Base-by-base conservation (phyloP, 1,140 invertebrate species). In the Pogonomyrmex barbatus region DNA sequence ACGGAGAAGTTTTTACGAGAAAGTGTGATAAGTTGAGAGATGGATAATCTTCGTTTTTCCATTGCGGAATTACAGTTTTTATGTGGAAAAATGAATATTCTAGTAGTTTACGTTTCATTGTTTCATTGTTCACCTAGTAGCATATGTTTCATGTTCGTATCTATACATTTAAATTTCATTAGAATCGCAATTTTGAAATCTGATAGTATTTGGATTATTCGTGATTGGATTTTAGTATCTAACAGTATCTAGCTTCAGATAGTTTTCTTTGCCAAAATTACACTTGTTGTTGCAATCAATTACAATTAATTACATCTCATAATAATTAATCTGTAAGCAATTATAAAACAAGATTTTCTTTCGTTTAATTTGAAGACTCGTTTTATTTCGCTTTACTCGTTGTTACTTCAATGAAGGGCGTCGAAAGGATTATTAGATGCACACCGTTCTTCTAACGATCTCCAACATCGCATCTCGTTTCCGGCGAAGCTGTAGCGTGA, bases 401-500 rank as follows among this genome's bases (percentile, higher is more conserved):
- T 12, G 8, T 79, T 70, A n/a, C 17, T 70, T 4, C 14, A 10
- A 68, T 8, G 24, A 36, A 12, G 2, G 17, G 42, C 0, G 17
- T 52, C 2, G 14, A 17, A n/a, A 50, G 56, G 14, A 30, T 24
- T 24, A 24, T 24, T 24, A 24, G 24, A 24, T 24, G 24, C 24
- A 24, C 24, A 24, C 24, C 0, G 24, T 24, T 24, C 24, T 24
- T 24, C 24, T 24, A 24, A 24, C 24, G 4, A 12, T 45, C 12
- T 12, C 30, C 10, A 30, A 73, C 30, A 47, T 83, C n/a, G 47
- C 58, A 50, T 83, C 58, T 83, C 67, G 24, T 75, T 83, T 73
- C 8, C 54, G 12, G 42, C 54, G 42, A 50, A 71, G 58, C 36
- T 62, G 67, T 42, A 14, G 67, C 42, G 67, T 73, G 68, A 83